Percentiles rank a stretch among this genome's conserved stretches.
Conservation (phyloP, 2,797 vertebrate genomes). For the Gobio occitaniae region DNA sequence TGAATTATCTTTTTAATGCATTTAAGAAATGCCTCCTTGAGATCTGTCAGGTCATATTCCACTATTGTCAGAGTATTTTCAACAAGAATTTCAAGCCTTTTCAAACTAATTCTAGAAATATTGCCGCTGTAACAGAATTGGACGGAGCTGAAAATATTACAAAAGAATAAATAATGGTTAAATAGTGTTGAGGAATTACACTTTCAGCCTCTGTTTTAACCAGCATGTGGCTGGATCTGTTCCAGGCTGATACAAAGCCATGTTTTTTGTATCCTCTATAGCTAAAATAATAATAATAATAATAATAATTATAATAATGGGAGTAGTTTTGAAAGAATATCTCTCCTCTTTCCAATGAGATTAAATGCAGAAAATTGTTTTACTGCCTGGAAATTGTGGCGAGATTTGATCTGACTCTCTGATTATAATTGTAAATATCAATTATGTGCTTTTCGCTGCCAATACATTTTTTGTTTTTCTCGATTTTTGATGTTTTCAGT, state of each 20-base stretch:
- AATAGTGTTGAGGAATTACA: background rate
- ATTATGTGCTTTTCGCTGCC: background rate
- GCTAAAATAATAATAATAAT: too few species aligned
- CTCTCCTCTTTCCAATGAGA: background rate
- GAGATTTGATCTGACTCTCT: constrained; percentile 2
- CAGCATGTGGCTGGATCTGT: background rate
- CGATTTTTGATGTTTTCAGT: background rate
- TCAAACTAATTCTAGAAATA: background rate
- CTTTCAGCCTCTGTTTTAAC: background rate
- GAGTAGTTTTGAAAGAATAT: background rate
- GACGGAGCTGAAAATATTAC: background rate
- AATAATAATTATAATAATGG: too few species aligned
- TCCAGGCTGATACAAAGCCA: background rate
- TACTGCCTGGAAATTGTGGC: background rate
- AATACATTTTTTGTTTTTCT: background rate
- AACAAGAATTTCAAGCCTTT: background rate
- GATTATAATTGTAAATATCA: background rate
- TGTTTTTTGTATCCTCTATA: background rate
- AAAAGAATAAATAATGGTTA: background rate
- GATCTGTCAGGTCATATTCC: background rate
- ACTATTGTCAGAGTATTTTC: background rate
- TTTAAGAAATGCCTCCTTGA: background rate
- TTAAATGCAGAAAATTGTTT: background rate
- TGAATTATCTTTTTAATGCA: background rate
- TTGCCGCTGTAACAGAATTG: background rate